Evolutionary conservation across 2,888 invertebrate species (phyloP).

Genomic region (Philonicus albiceps): DNA sequence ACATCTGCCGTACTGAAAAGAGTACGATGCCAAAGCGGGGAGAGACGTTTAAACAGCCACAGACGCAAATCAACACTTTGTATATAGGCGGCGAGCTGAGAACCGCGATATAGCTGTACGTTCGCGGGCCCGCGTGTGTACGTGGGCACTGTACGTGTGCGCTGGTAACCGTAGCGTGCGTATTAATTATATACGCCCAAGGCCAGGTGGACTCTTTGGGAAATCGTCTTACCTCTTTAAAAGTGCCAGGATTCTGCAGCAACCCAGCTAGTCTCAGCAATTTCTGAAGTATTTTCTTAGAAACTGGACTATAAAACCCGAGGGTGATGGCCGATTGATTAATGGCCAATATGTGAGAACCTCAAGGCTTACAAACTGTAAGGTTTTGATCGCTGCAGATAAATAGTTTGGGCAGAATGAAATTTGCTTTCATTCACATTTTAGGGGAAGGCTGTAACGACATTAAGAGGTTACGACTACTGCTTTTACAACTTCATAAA

Average conservation of each 20-base stretch:
- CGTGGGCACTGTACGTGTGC: neutral
- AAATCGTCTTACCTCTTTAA: neutral
- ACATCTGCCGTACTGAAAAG: neutral
- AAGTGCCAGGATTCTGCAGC: neutral
- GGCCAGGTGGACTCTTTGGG: conserved; percentile 3
- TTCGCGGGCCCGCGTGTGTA: neutral
- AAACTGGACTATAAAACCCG: neutral
- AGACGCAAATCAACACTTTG: neutral
- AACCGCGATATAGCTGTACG: neutral
- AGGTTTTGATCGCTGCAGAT: neutral
- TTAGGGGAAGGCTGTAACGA: neutral
- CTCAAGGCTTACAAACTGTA: neutral
- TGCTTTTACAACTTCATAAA: too few relatives aligned
- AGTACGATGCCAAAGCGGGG: neutral
- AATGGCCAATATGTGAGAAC: neutral
- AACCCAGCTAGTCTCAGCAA: neutral
- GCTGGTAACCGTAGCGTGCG: neutral
- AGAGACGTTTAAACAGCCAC: neutral
- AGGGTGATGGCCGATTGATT: neutral
- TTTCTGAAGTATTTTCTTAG: neutral
- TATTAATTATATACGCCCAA: conserved; percentile 2
- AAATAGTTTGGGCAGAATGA: neutral
- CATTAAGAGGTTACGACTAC: too few relatives aligned
- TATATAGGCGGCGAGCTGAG: neutral
- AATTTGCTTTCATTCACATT: neutral